These are phyloP conservation scores for Serranus cabrilla DNA, from an alignment of 2,797 vertebrate species.

Conservation along the genomic window DNA sequence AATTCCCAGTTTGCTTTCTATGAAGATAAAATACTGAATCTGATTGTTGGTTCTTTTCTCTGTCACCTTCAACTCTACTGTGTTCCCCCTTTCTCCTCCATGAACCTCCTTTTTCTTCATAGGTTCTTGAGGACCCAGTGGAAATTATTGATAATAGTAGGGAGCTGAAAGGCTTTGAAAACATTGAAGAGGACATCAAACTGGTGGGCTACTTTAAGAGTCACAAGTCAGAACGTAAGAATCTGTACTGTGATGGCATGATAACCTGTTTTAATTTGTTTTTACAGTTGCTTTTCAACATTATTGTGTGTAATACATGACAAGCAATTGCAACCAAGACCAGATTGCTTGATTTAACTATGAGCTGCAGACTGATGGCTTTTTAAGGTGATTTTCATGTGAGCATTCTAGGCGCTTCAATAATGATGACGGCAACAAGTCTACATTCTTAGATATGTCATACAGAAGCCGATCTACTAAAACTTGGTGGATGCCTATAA, in stretches of 20 bases:
- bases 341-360: conserved; percentile 16
- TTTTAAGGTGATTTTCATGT: conserved; percentile 1
- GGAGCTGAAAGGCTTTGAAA: conserved; percentile 90
- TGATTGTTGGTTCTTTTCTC: conserved; percentile 39
- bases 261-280: conserved; percentile 51
- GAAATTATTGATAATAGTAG: conserved; percentile 90
- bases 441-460: conserved; percentile 38
- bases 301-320: conserved; percentile 26
- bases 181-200: conserved; percentile 92
- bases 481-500: conserved; percentile 49
- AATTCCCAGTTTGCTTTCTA: conserved; percentile 20
- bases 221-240: conserved; percentile 93
- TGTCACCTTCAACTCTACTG: conserved; percentile 6
- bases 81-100: conserved; percentile 9
- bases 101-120: conserved; percentile 36
- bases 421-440: conserved; percentile 36
- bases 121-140: conserved; percentile 94
- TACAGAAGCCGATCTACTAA: conserved; percentile 13
- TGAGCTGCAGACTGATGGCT: conserved; percentile 2
- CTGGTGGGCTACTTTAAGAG: conserved; percentile 95
- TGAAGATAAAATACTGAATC: conserved; percentile 2
- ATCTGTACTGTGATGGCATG: conserved; percentile 69
- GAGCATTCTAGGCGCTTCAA: conserved; percentile 19
- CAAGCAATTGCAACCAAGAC: conserved; percentile 6
- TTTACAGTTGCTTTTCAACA: conserved; percentile 37